phyloP scores from a whole-genome alignment of 2,888 invertebrate genomes.

The Amphipoea lucens region DNA sequence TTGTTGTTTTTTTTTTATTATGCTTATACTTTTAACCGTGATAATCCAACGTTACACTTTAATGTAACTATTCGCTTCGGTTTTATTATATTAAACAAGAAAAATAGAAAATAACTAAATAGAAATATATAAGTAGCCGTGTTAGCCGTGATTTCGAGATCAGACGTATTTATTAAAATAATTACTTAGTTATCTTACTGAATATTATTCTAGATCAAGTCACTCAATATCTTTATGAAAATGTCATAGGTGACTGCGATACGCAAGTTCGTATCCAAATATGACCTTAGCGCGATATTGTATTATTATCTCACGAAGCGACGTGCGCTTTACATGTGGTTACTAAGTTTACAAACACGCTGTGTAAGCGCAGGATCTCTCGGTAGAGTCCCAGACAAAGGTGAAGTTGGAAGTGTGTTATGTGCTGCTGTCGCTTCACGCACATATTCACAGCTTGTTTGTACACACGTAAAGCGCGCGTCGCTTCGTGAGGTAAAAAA shows the following conservation, averaged over 20 bases:
- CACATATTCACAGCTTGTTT: neutral
- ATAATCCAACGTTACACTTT: slow-evolving; percentile 49
- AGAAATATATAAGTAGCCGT: neutral
- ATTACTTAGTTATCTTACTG: neutral
- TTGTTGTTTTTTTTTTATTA: slow-evolving; percentile 36
- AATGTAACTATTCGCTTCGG: slow-evolving; percentile 49
- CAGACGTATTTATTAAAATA: neutral
- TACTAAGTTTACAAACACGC: neutral
- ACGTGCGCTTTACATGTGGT: neutral
- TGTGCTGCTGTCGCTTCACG: neutral
- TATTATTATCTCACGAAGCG: neutral
- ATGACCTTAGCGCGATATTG: slow-evolving; percentile 43
- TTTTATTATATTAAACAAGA: slow-evolving; percentile 41
- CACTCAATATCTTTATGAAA: slow-evolving; percentile 12
- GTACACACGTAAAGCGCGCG: neutral
- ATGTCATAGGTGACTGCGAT: slow-evolving; percentile 63
- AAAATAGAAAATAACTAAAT: neutral
- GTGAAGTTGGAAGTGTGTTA: neutral
- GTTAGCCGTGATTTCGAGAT: neutral
- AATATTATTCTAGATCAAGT: slow-evolving; percentile 32
- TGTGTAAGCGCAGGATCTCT: neutral
- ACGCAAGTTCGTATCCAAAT: slow-evolving; percentile 28
- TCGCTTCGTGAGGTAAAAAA: neutral
- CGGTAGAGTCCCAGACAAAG: neutral
- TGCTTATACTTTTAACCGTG: slow-evolving; percentile 39